A percentile compares a stretch with the other conserved stretches of the same genome.
Evolutionary conservation across 1,140 invertebrate genomes (phyloP).

Genomic region (Temnothorax curvispinosus): DNA sequence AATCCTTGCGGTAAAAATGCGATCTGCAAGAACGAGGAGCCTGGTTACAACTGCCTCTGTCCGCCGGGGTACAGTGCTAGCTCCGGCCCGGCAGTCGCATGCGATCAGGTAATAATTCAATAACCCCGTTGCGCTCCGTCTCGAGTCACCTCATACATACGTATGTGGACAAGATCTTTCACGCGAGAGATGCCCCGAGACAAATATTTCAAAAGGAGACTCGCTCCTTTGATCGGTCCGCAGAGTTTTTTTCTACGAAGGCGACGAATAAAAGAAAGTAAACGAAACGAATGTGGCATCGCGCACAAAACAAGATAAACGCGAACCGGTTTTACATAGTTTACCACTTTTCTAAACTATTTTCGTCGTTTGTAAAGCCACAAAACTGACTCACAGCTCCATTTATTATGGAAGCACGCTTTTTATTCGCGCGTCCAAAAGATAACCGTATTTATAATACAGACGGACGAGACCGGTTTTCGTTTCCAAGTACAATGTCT

Average conservation of each 20-base stretch:
- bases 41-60: constrained; percentile 95
- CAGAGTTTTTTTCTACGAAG: background rate
- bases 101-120: constrained; percentile 90
- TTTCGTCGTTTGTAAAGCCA: constrained; percentile 25
- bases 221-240: background rate
- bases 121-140: background rate
- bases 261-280: constrained; percentile 18
- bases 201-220: constrained; percentile 39
- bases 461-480: background rate
- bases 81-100: constrained; percentile 92
- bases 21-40: constrained; percentile 94
- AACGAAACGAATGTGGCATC: background rate
- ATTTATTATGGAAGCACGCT: constrained; percentile 16
- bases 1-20: constrained; percentile 95
- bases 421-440: constrained; percentile 42
- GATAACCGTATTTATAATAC: background rate
- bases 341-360: constrained; percentile 41
- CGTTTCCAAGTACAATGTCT: constrained; percentile 10
- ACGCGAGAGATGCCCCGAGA: background rate
- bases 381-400: constrained; percentile 7
- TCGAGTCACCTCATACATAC: constrained; percentile 7
- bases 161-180: background rate
- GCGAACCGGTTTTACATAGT: constrained; percentile 35
- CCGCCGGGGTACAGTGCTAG: constrained; percentile 95
- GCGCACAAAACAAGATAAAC: constrained; percentile 14